These are phyloP conservation scores for Sorex araneus DNA, from an alignment of 2,113 vertebrate species.

Conservation along the genomic window DNA sequence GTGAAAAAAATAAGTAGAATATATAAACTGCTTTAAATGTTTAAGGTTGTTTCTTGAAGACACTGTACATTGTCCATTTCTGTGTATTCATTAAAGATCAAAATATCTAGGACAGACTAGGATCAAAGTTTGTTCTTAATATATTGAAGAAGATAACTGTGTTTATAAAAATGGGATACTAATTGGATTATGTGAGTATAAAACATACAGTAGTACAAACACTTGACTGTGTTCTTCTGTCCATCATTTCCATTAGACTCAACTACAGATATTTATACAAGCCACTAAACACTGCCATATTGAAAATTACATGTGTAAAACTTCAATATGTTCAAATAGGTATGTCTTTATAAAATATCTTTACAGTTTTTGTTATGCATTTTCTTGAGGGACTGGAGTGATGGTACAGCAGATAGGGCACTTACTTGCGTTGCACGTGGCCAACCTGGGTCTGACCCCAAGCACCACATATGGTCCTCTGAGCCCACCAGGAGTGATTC, in stretches of 20 bases:
- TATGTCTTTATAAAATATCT: constrained; percentile 19
- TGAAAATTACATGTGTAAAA: constrained; percentile 51
- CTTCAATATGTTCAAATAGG: constrained; percentile 34
- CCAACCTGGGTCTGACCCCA: too few species aligned
- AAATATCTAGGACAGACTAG: not conserved
- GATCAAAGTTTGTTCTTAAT: not conserved
- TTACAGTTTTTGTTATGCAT: too few species aligned
- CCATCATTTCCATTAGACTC: not conserved
- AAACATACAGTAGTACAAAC: not conserved
- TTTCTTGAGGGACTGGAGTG: too few species aligned
- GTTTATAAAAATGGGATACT: not conserved
- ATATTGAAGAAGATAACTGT: not conserved
- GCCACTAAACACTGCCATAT: constrained; percentile 2
- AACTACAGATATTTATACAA: constrained; percentile 27
- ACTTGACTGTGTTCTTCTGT: not conserved
- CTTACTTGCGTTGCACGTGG: too few species aligned
- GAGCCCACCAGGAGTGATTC: too few species aligned
- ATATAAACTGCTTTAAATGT: not conserved
- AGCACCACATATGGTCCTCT: too few species aligned
- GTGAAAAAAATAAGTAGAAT: not conserved
- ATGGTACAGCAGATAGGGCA: too few species aligned
- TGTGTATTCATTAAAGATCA: not conserved
- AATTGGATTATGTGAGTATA: not conserved
- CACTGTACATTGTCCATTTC: not conserved
- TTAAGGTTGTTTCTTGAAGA: not conserved